Evolutionary conservation across 2,113 vertebrate genomes (phyloP).

Genomic region (Naja naja): DNA sequence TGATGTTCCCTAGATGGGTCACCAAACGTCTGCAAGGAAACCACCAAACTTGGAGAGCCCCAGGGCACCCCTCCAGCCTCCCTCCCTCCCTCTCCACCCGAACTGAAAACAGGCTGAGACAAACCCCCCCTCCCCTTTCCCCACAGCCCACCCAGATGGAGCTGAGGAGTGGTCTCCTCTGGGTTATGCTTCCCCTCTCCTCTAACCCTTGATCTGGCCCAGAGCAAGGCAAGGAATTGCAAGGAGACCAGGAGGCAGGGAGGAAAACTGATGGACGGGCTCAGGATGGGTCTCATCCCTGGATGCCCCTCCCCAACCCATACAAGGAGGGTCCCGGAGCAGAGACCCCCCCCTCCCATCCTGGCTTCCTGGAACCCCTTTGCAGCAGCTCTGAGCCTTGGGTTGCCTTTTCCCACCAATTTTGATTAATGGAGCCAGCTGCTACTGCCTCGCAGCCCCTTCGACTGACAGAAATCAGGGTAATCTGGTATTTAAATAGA

Average conservation of each 20-base stretch:
- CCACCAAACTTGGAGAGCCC: too few relatives aligned
- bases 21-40: too few relatives aligned
- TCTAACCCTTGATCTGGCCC: too few relatives aligned
- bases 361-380: background rate
- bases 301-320: background rate
- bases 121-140: background rate
- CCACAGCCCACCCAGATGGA: background rate
- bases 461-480: slow-evolving; percentile 47
- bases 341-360: background rate
- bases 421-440: slow-evolving; percentile 62
- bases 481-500: slow-evolving; percentile 52
- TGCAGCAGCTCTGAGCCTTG: slow-evolving; percentile 42
- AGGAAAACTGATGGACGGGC: background rate
- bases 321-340: background rate
- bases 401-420: slow-evolving; percentile 51
- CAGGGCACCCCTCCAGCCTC: too few relatives aligned
- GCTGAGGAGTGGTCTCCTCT: too few relatives aligned
- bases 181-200: background rate
- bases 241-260: background rate
- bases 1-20: too few relatives aligned
- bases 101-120: background rate
- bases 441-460: slow-evolving; percentile 49
- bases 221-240: too few relatives aligned
- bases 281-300: fast-evolving
- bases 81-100: too few relatives aligned